Base-by-base conservation (phyloP, 2,797 vertebrate genomes). In the Pseudochaenichthys georgianus region DNA sequence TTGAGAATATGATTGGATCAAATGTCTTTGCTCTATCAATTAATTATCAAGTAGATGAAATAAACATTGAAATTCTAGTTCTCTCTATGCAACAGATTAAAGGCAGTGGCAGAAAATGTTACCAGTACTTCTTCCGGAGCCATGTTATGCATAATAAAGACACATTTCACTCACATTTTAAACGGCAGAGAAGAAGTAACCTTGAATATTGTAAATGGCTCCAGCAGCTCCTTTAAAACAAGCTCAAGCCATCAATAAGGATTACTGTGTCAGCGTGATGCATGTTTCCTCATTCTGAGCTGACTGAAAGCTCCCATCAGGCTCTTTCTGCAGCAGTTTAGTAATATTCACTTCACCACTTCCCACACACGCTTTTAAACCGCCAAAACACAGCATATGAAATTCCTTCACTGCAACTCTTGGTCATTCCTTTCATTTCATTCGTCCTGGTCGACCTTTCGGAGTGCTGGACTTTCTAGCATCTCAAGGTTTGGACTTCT, bases 261-360 rank as follows among this genome's bases (percentile, higher is more conserved):
- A 75, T 80, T 77, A 53, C 50, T 81, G 46, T 63, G 65, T 73
- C 67, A 70, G 19, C 1, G 10, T 70, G 60, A 81, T 38, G 46
- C 59, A 63, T 65, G 52, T 69, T 70, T 77, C 28, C 38, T 62
- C n/a, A 68, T 59, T 64, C 6, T 53, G 52, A 73, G 50, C 28
- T 72, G 74, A 72, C 21, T 79, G 52, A 70, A 75, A 67, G 58
- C 43, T 71, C 60, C 69, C 66, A 74, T 80, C 71, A 76, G 64
- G 50, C 51, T 13, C 50, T 64, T 67, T 67, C 19, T 70, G 52
- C 45, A 60, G n/a, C 28, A 55, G 43, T 88, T 74, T 70, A 81
- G 75, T 75, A 42, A 70, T 75, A 73, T 82, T 83, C 69, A 70
- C 57, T 63, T 75, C 55, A 67, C 67, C 43, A 38, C 75, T 60